A percentile compares a stretch with the other conserved stretches of the same genome.
Evolutionary conservation across 1,140 invertebrate genomes (phyloP).

Genomic region (Scaptodrosophila lebanonensis): DNA sequence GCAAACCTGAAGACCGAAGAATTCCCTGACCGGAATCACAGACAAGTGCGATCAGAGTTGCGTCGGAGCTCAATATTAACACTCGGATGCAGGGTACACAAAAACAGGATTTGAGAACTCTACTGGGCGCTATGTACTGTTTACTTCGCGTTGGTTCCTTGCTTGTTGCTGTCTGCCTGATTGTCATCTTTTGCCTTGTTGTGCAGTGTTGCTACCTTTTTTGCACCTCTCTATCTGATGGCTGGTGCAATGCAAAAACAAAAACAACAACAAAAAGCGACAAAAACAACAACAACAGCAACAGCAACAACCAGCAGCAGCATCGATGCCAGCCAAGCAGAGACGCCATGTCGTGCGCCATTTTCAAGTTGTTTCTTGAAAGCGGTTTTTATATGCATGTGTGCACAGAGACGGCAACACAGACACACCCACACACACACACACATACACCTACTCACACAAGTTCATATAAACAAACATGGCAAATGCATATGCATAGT

Average conservation of each 20-base stretch:
- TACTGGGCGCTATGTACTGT: background rate
- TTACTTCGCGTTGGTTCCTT: background rate
- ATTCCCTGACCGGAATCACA: too few species aligned
- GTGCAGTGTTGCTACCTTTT: constrained; percentile 58
- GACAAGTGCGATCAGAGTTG: too few species aligned
- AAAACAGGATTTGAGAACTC: too few species aligned
- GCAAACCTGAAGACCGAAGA: too few species aligned
- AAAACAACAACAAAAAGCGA: constrained; percentile 3
- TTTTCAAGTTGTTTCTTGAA: constrained; percentile 67
- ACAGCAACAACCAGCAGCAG: constrained; percentile 4
- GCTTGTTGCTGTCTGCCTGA: constrained; percentile 37
- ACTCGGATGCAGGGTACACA: too few species aligned
- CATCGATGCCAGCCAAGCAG: too few species aligned
- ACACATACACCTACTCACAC: constrained; percentile 17
- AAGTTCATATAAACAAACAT: constrained; percentile 3
- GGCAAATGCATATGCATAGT: constrained; percentile 3
- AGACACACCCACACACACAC: constrained; percentile 20
- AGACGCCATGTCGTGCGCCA: constrained; percentile 60
- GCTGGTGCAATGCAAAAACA: constrained; percentile 31
- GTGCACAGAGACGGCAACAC: constrained; percentile 2
- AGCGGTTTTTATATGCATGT: constrained; percentile 72
- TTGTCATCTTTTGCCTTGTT: constrained; percentile 59
- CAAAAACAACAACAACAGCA: constrained; percentile 19
- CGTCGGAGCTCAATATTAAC: too few species aligned
- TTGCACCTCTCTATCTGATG: constrained; percentile 68